Base-by-base conservation (phyloP, 2,797 vertebrate genomes). In the Syncerus caffer region DNA sequence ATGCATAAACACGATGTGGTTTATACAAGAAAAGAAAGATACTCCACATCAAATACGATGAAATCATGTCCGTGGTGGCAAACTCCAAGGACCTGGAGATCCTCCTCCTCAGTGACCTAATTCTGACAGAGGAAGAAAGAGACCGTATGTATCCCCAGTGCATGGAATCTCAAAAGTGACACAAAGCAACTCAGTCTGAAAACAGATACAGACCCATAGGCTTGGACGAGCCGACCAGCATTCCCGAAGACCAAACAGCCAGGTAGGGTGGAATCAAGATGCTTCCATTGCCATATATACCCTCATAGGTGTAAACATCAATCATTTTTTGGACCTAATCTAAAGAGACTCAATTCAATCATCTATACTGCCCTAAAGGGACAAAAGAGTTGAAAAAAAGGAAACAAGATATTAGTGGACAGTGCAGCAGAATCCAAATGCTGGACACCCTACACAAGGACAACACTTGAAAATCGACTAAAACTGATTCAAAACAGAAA, bases 31-130 rank as follows among this genome's bases (percentile, higher is more conserved):
- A 21, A 3, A 34, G 67, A 71, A 71, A 0, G 67, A 38, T 38
- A 12, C 64, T 6, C 19, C 0, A 2, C 19, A 12, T 21, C 2
- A 71, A 71, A 38, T 1, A 34, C 0, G 0, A 23, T 38, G 67
- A 71, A 71, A 23, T 13, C 34, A 38, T 38, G 67, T 13, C 67
- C 10, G 64, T 38, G 13, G 34, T 4, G 25, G 67, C n/a, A 71
- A 23, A 23, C 27, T 23, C n/a, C 34, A 38, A 38, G 19, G 67
- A 71, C 67, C 10, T 1, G 0, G 34, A 27, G n/a, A 71, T 71
- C 19, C 4, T 38, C 34, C 3, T 38, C 21, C 67, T 38, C 19
- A 23, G 34, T 71, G 34, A 71, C 10, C 9, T 38, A 27, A 38
- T 38, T 38, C 67, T 38, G 19, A 71, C 34, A 21, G 67, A 38